A percentile compares a stretch with the other conserved stretches of the same genome.
Conservation (phyloP, 1,140 invertebrate species). For the Rhopalosiphum maidis region DNA sequence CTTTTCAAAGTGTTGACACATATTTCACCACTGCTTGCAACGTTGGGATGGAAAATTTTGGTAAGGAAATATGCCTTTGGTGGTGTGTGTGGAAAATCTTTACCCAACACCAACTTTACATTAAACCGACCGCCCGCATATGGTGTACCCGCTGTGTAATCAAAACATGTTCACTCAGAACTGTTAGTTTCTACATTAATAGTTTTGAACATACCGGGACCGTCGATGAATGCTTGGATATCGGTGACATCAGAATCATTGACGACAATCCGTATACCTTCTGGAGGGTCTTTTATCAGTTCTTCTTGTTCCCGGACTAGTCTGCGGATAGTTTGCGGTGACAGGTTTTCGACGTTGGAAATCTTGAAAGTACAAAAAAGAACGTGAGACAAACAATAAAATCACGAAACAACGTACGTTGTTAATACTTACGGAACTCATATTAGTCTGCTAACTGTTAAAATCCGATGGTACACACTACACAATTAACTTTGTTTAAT, state of each 20-base stretch:
- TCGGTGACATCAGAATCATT: slow-evolving; percentile 93
- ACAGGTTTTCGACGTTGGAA: slow-evolving; percentile 91
- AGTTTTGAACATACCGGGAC: slow-evolving; percentile 71
- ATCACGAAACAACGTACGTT: not conserved
- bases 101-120: slow-evolving; percentile 88
- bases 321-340: slow-evolving; percentile 87
- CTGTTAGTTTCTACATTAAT: not conserved
- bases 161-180: slow-evolving; percentile 59
- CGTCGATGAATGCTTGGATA: slow-evolving; percentile 89
- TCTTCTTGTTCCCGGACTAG: slow-evolving; percentile 85
- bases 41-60: slow-evolving; percentile 98
- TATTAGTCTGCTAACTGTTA: not conserved
- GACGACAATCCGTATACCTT: slow-evolving; percentile 85
- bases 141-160: slow-evolving; percentile 77
- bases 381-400: not conserved
- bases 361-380: slow-evolving; percentile 65
- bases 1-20: slow-evolving; percentile 97
- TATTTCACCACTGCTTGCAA: slow-evolving; percentile 90
- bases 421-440: slow-evolving; percentile 46
- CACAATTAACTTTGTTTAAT: not conserved
- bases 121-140: slow-evolving; percentile 85
- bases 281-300: slow-evolving; percentile 77
- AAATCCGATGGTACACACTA: not conserved
- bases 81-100: slow-evolving; percentile 91
- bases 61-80: slow-evolving; percentile 96